phyloP scores from a whole-genome alignment of 2,888 invertebrate genomes.

The Dugesia japonica region DNA sequence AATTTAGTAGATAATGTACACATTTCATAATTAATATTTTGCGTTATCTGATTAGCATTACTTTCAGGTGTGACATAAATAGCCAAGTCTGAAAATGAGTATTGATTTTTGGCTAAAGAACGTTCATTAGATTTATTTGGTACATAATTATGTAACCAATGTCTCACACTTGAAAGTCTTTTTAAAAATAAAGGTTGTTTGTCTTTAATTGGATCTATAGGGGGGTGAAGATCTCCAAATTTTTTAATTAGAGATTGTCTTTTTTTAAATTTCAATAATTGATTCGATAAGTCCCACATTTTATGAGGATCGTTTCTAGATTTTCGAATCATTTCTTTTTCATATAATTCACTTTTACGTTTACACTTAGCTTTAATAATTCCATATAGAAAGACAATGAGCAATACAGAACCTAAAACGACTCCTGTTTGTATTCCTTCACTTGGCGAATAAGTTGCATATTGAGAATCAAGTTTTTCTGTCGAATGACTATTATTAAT shows the following conservation, averaged over 20 bases:
- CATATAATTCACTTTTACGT: constrained; percentile 16
- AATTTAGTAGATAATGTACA: not conserved
- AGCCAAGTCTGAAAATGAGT: constrained; percentile 4
- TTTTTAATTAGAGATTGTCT: constrained; percentile 6
- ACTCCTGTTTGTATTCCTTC: constrained; percentile 3
- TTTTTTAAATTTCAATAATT: constrained; percentile 15
- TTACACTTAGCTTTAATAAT: constrained; percentile 6
- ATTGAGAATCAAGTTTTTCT: not conserved
- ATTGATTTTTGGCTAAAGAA: constrained; percentile 16
- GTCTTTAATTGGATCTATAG: not conserved
- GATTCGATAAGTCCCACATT: constrained; percentile 10
- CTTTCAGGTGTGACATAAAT: not conserved
- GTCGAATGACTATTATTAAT: not conserved
- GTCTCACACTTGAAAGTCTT: constrained; percentile 11
- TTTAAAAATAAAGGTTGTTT: constrained; percentile 3
- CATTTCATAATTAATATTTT: not conserved
- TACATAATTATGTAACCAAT: not conserved
- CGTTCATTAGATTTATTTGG: not conserved
- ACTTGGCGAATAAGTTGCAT: not conserved
- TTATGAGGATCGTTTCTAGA: constrained; percentile 10
- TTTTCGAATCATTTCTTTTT: constrained; percentile 8
- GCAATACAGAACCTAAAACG: not conserved
- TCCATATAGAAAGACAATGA: constrained; percentile 2
- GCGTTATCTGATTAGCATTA: not conserved
- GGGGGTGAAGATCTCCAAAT: not conserved